These are phyloP conservation scores for Drosophila funebris DNA, from an alignment of 1,140 invertebrate species.

Conservation along the genomic window DNA sequence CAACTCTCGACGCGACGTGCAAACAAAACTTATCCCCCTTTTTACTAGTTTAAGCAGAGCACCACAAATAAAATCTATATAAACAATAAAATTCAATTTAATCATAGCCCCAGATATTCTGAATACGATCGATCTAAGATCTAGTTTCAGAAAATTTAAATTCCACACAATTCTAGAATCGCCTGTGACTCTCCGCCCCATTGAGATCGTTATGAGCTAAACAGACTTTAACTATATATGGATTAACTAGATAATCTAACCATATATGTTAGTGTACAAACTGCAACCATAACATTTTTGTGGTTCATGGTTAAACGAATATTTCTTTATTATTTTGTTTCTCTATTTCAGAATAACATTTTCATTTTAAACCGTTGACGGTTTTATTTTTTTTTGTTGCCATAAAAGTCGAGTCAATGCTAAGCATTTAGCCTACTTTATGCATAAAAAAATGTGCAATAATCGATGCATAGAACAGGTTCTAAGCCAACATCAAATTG, in stretches of 20 bases:
- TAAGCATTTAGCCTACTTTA: conserved; percentile 64
- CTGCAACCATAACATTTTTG: conserved; percentile 10
- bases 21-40: not conserved
- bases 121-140: not conserved
- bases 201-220: no score
- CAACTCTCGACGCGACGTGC: not conserved
- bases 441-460: conserved; percentile 51
- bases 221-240: not conserved
- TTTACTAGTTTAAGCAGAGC: conserved; percentile 21
- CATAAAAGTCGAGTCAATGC: conserved; percentile 37
- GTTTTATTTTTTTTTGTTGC: not conserved
- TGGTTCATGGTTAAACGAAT: conserved; percentile 36
- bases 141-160: not conserved
- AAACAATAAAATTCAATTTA: not conserved
- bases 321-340: not conserved
- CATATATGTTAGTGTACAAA: conserved; percentile 2
- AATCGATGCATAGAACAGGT: conserved; percentile 35
- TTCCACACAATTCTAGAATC: no score
- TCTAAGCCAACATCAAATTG: conserved; percentile 20
- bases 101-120: not conserved
- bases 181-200: no score
- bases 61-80: not conserved
- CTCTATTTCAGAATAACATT: conserved; percentile 15
- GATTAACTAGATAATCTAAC: not conserved
- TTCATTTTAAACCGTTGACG: not conserved